Base-by-base conservation (phyloP, 2,113 vertebrate species). In the Thinocorus orbignyianus region DNA sequence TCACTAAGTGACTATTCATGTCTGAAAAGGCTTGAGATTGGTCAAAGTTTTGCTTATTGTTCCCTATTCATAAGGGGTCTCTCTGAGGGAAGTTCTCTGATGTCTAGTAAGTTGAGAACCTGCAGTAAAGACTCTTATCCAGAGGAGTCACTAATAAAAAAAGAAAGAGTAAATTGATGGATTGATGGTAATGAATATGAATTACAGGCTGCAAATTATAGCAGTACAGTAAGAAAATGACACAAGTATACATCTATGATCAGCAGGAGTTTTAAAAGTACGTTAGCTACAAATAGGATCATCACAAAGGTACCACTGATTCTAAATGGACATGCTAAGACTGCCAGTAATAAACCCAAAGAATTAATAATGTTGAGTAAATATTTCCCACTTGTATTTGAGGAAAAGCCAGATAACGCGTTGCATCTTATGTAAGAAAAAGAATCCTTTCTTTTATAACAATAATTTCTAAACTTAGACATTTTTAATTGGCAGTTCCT, bases 391-490 rank as follows among this genome's bases (percentile, higher is more conserved):
- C 42, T 57, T 74, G 41, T 57, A 46, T 61, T 49, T 81, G 48
- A 51, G 42, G 19, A 41, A 95, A 86, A 92, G 52, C 9, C 83
- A 93, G 57, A 39, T 74, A 92, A 48, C 10, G 22, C 22, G 46
- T 20, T 49, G 31, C 5, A 55, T 81, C 65, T 95, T 95, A 81
- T 79, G 52, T 51, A 88, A 90, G 88, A 81, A 94, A 90, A 94
- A 78, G 37, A 93, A 62, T 9, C 4, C 30, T 65, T 90, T 90
- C 6, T 95, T 94, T 86, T 83, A 26, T 62, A 92, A 92, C 69
- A 81, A 68, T 90, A 68, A 64, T 65, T 95, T 89, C 93, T 95
- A 92, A 95, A 91, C 61, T 91, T 95, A 71, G 94, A 91, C 35
- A 25, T 41, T 84, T 79, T 91, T 93, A 95, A 97, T 91, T 93